phyloP scores from a whole-genome alignment of 2,797 vertebrate species.

The Catostomus latipinnis region DNA sequence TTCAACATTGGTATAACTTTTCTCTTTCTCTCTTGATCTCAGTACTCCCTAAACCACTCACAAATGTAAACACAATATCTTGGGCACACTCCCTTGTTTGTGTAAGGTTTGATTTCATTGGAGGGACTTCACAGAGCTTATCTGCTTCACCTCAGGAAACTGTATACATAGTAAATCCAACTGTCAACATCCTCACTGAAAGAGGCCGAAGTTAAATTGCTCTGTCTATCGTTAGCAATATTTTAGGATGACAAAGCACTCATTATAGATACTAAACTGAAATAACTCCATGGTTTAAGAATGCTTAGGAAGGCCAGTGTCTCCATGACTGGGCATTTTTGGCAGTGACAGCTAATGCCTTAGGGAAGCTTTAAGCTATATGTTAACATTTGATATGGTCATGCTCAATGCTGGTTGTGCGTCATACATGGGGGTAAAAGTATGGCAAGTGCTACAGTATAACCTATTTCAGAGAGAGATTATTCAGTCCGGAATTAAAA shows the following conservation, averaged over 20 bases:
- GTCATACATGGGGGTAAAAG: neutral
- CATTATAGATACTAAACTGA: conserved; percentile 18
- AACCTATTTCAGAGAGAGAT: neutral
- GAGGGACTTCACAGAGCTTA: conserved; percentile 31
- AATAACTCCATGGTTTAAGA: neutral
- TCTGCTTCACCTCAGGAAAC: conserved; percentile 24
- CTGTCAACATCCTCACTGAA: conserved; percentile 27
- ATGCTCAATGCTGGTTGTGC: neutral
- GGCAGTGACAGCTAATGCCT: neutral
- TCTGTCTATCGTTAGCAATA: neutral
- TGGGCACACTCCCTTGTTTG: conserved; percentile 34
- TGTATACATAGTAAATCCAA: conserved; percentile 34
- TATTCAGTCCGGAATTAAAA: neutral
- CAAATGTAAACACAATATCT: conserved; percentile 30
- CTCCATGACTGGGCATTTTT: neutral
- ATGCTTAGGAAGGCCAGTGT: neutral
- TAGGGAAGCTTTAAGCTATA: conserved; percentile 24
- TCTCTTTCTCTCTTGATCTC: neutral
- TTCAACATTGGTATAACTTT: neutral
- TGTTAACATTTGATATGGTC: neutral
- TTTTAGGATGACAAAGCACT: conserved; percentile 11
- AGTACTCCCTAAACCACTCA: conserved; percentile 6
- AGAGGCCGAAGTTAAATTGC: neutral
- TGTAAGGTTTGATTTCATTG: conserved; percentile 27
- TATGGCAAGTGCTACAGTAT: neutral